These are phyloP conservation scores for Meteorus sp. DNA, from an alignment of 1,140 invertebrate species.

Conservation along the genomic window DNA sequence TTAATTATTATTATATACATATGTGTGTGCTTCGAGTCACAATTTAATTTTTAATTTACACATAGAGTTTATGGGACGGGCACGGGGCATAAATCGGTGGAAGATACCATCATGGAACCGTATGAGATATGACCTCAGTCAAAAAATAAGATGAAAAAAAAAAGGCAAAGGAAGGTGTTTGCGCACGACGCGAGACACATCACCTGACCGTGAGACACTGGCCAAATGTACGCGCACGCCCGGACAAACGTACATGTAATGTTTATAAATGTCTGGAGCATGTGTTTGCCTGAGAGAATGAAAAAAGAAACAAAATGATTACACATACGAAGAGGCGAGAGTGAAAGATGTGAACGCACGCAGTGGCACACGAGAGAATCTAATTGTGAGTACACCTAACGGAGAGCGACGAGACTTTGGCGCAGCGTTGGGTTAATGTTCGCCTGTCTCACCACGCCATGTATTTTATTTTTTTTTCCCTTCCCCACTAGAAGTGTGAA, in stretches of 20 bases:
- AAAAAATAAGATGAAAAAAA: too few relatives aligned
- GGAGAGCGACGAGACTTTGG: slow-evolving; percentile 17
- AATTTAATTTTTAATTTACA: too few relatives aligned
- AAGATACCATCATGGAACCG: too few relatives aligned
- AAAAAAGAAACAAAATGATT: background rate
- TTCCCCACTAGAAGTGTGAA: background rate
- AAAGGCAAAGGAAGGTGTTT: background rate
- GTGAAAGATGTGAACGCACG: background rate
- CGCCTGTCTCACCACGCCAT: slow-evolving; percentile 32
- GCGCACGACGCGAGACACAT: background rate
- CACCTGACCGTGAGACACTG: background rate
- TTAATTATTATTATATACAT: too few relatives aligned
- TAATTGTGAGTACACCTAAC: slow-evolving; percentile 27
- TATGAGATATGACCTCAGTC: too few relatives aligned
- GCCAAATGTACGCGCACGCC: background rate
- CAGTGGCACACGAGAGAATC: slow-evolving; percentile 4
- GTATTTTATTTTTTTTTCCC: slow-evolving; percentile 22
- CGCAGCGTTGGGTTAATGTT: slow-evolving; percentile 33
- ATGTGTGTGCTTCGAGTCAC: too few relatives aligned
- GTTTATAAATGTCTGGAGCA: background rate
- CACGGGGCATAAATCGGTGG: too few relatives aligned
- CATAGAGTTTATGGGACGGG: too few relatives aligned
- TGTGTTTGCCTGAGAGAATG: too few relatives aligned
- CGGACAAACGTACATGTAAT: background rate
- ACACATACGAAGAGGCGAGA: background rate